Evolutionary conservation across 2,797 vertebrate genomes (phyloP), one percentile per base, ranked within the genome.

Genomic region (Pagetopsis macropterus): DNA sequence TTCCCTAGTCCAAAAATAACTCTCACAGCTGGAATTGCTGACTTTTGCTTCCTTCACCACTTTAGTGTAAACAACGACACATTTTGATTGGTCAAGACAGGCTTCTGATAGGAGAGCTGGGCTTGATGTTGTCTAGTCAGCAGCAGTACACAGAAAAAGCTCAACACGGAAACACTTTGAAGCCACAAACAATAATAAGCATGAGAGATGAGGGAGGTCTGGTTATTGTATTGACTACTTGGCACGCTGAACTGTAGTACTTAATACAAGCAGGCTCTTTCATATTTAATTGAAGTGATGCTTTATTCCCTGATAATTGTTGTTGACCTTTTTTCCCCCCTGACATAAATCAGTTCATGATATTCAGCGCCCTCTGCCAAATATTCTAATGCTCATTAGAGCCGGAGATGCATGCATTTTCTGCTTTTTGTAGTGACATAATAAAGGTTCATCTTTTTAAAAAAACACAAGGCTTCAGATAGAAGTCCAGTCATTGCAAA

Each of bases 81-180:
- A 48, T 80, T 82, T 74, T 91, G 85, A 94, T 92, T 90, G 91
- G 91, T 87, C 86, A 85, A 88, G 86, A 92, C 82, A 80, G 57
- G 70, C 59, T 41, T 81, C 69, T 84, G 87, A 83, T 84, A 51
- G 85, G 72, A 85, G 86, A 81, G 73, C 17, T 75, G 65, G 74
- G 76, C 60, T 78, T 89, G 84, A 91, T 82, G 86, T 78, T 90
- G 78, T 88, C 75, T 86, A 76, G 83, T 89, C 85, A 88, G 87
- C 76, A 85, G 73, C 85, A 62, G 81, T 87, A 87, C 92, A 91
- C 71, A 65, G 79, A 70, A 54, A 82, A 70, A 78, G 75, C 84
- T 69, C 81, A 78, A 69, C 72, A 75, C 58, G 76, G 52, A 79
- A 54, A 77, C 50, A 78, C 82, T 84, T 91, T 87, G 87, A 92